These are phyloP conservation scores for Electrona antarctica DNA, from an alignment of 2,113 vertebrate genomes.

Conservation along the genomic window DNA sequence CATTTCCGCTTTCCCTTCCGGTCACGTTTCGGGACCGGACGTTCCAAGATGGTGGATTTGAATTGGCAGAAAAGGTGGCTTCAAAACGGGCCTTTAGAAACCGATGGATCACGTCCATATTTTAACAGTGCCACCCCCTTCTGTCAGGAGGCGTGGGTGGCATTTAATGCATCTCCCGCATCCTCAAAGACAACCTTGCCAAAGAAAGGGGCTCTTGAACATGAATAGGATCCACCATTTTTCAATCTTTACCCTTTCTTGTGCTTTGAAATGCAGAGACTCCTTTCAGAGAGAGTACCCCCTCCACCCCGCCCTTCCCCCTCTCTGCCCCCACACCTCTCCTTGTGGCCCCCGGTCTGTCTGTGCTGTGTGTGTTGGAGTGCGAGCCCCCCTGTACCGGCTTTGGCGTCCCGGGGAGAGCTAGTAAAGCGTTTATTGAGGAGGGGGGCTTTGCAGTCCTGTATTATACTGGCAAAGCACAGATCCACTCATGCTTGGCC, in stretches of 20 bases:
- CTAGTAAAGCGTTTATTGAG: slow-evolving; percentile 93
- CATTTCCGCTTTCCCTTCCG: too few relatives aligned
- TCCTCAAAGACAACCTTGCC: slow-evolving; percentile 58
- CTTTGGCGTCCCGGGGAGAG: slow-evolving; percentile 87
- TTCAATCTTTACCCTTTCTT: slow-evolving; percentile 33
- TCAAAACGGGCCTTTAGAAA: too few relatives aligned
- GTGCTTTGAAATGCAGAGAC: slow-evolving; percentile 70
- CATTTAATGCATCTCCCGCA: slow-evolving; percentile 58
- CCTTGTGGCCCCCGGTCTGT: slow-evolving; percentile 65
- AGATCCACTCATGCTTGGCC: slow-evolving; percentile 92
- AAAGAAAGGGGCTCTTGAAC: slow-evolving; percentile 56
- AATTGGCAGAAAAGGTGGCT: too few relatives aligned
- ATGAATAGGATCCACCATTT: slow-evolving; percentile 55
- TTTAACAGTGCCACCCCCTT: neutral
- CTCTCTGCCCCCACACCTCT: slow-evolving; percentile 43
- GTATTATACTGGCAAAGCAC: slow-evolving; percentile 90
- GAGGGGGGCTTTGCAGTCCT: slow-evolving; percentile 87
- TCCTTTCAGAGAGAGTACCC: slow-evolving; percentile 52
- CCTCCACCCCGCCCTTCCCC: slow-evolving; percentile 57
- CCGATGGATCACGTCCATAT: too few relatives aligned
- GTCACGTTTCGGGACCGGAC: too few relatives aligned
- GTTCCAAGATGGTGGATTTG: too few relatives aligned
- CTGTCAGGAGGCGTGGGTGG: slow-evolving; percentile 11
- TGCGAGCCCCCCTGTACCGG: slow-evolving; percentile 75
- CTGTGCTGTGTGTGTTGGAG: slow-evolving; percentile 69